Percentiles rank a stretch among this genome's conserved stretches.
Conservation (phyloP, 2,888 invertebrate species). For the Nemotelus nigrinus region DNA sequence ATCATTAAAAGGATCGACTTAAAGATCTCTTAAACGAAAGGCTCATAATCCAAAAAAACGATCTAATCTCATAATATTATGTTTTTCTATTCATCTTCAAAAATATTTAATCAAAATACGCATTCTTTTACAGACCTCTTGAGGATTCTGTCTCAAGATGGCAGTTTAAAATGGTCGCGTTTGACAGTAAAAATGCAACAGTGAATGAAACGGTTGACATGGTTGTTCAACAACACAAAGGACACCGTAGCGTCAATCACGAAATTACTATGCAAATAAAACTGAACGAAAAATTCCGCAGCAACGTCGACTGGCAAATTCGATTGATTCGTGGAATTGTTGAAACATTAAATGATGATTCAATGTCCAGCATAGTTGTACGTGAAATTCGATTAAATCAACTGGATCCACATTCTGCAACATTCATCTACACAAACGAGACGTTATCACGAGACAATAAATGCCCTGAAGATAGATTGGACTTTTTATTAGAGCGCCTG, state of each 20-base stretch:
- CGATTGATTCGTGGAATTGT: conserved; percentile 70
- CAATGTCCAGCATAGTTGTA: conserved; percentile 60
- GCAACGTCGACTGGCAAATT: conserved; percentile 82
- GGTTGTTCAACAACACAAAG: conserved; percentile 84
- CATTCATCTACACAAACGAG: conserved; percentile 82
- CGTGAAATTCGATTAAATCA: conserved; percentile 62
- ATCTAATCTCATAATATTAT: neutral
- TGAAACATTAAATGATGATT: conserved; percentile 64
- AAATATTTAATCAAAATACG: neutral
- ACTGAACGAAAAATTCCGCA: conserved; percentile 72
- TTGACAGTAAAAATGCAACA: conserved; percentile 78
- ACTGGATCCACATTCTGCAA: conserved; percentile 66
- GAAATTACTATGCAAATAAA: conserved; percentile 79
- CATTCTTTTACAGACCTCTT: conserved; percentile 71
- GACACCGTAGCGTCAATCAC: conserved; percentile 81
- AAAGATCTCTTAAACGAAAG: neutral
- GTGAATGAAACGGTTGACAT: conserved; percentile 80
- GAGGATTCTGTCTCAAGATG: conserved; percentile 84
- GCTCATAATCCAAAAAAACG: neutral
- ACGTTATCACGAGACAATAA: conserved; percentile 77
- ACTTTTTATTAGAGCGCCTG: conserved; percentile 70
- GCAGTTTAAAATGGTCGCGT: conserved; percentile 82
- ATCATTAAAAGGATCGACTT: conserved; percentile 2
- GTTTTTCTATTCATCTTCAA: neutral
- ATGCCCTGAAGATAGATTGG: conserved; percentile 82